Evolutionary conservation across 2,113 vertebrate genomes (phyloP).

Genomic region (Trematocara macrostoma): DNA sequence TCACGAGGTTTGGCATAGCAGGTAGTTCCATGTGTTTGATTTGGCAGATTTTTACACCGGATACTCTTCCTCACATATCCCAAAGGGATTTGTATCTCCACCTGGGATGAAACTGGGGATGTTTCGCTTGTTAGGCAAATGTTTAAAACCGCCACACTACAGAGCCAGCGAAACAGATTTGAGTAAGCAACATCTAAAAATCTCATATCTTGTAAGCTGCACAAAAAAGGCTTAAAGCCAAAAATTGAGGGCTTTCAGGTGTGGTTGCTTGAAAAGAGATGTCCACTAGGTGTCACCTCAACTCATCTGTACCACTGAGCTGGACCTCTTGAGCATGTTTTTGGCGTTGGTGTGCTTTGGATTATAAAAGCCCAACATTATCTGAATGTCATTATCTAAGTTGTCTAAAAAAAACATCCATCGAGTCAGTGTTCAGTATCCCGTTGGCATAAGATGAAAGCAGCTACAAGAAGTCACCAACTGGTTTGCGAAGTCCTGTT

Average conservation of each 20-base stretch:
- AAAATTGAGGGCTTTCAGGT: neutral
- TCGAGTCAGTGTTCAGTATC: neutral
- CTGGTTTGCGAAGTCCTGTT: neutral
- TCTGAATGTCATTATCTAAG: neutral
- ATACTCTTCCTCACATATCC: neutral
- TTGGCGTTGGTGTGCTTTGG: neutral
- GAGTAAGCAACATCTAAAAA: neutral
- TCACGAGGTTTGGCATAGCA: neutral
- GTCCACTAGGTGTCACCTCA: neutral
- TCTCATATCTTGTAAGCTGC: neutral
- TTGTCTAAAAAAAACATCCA: neutral
- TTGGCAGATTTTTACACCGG: neutral
- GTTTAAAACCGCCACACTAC: neutral
- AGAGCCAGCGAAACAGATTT: neutral
- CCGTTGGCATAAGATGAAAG: neutral
- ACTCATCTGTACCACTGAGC: neutral
- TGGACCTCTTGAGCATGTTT: neutral
- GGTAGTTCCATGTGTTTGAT: neutral
- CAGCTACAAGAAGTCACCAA: neutral
- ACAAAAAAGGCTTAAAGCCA: neutral
- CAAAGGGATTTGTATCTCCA: neutral
- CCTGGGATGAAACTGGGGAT: neutral
- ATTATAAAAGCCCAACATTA: neutral
- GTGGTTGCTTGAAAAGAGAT: neutral
- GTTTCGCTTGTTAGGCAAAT: neutral